Base-by-base conservation (phyloP, 2,888 invertebrate genomes). In the Hedychridium roseum region DNA sequence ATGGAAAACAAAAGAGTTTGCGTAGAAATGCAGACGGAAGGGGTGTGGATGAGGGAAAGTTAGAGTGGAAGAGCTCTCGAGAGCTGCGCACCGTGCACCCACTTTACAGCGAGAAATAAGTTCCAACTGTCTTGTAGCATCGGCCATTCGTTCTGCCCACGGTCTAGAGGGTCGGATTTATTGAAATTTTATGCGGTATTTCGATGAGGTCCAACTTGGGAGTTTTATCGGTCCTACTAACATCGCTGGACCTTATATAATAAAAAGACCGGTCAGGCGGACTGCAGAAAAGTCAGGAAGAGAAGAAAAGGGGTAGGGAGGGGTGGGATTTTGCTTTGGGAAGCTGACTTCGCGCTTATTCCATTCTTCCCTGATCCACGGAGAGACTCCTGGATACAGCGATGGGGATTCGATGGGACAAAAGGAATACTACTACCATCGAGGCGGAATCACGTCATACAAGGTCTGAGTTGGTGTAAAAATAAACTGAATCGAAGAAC, bases 111-210 rank as follows among this genome's bases (percentile, higher is more conserved):
- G 54, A 39, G 53, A 48, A 57, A 64, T 66, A 68, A 66, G 66
- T 56, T 49, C 56, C 45, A 64, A 60, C 60, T 64, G 54, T 57
- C 66, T 54, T 56, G 57, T 58, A 67, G 44, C 59, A 65, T 52
- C 50, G 59, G 42, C 59, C 53, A 57, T 66, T 54, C 49, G 54
- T 56, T 67, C 54, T 42, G 44, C 36, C 31, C 31, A 23, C 9
- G 14, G 45, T 63, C 49, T 48, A 50, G 38, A 42, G 45, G 31
- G 27, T 18, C 54, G 57, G 60, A 68, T 68, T 68, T 68, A 68
- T 68, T 68, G 68, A 68, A 68, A 68, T 68, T 68, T 68, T 68
- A 68, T 68, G 63, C 66, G 59, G 60, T 57, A 54, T 52, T 52
- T 50, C 60, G 66, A 66, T 60, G 66, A 68, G 60, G 60, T 63